phyloP scores from a whole-genome alignment of 2,888 invertebrate genomes.

The Asteroscopus sphinx region DNA sequence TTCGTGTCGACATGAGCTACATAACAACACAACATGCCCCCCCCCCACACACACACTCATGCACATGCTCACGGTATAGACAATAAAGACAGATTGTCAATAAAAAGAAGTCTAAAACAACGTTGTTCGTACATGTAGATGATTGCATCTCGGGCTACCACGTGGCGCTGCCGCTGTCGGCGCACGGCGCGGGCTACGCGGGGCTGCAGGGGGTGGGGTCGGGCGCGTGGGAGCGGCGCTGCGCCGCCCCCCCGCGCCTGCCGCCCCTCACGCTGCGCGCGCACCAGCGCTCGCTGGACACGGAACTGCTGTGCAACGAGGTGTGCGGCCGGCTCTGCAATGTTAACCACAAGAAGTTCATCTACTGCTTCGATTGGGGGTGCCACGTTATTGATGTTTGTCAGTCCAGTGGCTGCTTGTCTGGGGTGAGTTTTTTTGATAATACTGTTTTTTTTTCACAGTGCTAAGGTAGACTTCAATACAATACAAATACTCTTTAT shows the following conservation, averaged over 20 bases:
- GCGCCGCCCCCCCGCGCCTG: slow-evolving; percentile 45
- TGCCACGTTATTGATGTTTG: slow-evolving; percentile 88
- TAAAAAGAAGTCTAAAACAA: not conserved
- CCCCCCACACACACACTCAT: no score
- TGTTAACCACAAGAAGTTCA: slow-evolving; percentile 81
- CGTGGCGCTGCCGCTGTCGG: slow-evolving; percentile 93
- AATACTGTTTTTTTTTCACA: not conserved
- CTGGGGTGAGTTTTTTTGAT: slow-evolving; percentile 75
- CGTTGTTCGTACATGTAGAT: slow-evolving; percentile 80
- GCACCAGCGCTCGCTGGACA: slow-evolving; percentile 84
- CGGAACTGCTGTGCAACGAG: slow-evolving; percentile 85
- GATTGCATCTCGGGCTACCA: slow-evolving; percentile 93
- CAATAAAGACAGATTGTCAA: no score
- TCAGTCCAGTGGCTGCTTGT: slow-evolving; percentile 86
- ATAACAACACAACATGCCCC: no score
- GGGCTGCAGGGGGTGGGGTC: slow-evolving; percentile 92
- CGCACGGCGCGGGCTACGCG: slow-evolving; percentile 92
- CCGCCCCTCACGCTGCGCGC: slow-evolving; percentile 77
- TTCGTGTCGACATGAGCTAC: no score
- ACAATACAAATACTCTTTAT: no score
- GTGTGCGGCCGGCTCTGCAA: slow-evolving; percentile 86
- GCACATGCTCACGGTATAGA: no score
- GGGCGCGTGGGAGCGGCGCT: slow-evolving; percentile 79
- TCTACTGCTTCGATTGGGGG: slow-evolving; percentile 89
- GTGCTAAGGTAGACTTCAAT: no score